These are phyloP conservation scores for Lucifuga dentata DNA, from an alignment of 2,113 vertebrate genomes.

Conservation along the genomic window DNA sequence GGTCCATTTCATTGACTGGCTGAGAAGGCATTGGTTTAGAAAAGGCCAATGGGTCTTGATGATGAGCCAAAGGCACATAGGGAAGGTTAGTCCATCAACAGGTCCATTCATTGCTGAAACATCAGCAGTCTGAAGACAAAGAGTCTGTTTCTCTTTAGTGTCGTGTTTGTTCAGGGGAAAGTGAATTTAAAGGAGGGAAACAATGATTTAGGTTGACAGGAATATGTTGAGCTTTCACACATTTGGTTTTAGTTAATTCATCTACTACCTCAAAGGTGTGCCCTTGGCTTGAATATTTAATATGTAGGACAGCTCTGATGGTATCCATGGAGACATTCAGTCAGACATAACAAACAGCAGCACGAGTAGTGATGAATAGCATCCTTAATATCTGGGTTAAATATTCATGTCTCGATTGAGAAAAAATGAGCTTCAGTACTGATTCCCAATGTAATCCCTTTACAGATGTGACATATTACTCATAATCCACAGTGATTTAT, in stretches of 20 bases:
- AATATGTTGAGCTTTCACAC: constrained; percentile 4
- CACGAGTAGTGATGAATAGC: constrained; percentile 43
- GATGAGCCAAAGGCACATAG: constrained; percentile 22
- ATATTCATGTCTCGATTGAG: constrained; percentile 25
- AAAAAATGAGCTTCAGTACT: constrained; percentile 15
- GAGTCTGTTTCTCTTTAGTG: not conserved
- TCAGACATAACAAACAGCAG: constrained; percentile 24
- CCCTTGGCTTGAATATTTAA: constrained; percentile 20
- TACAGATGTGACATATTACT: constrained; percentile 33
- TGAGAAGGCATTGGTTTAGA: too few relatives aligned
- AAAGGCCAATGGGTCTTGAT: constrained; percentile 15
- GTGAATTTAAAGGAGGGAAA: not conserved
- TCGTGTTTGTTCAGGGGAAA: constrained; percentile 2
- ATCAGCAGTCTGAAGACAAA: not conserved
- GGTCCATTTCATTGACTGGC: constrained; percentile 20
- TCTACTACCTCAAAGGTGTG: constrained; percentile 17
- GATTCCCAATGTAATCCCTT: constrained; percentile 28
- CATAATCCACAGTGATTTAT: constrained; percentile 31
- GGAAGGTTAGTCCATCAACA: constrained; percentile 12
- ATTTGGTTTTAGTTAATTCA: constrained; percentile 8
- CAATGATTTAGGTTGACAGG: not conserved
- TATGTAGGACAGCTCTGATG: constrained; percentile 11
- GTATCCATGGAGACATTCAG: constrained; percentile 15
- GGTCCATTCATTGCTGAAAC: not conserved
- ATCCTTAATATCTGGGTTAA: constrained; percentile 35